phyloP scores from a whole-genome alignment of 2,113 vertebrate genomes.

The Pavo muticus region DNA sequence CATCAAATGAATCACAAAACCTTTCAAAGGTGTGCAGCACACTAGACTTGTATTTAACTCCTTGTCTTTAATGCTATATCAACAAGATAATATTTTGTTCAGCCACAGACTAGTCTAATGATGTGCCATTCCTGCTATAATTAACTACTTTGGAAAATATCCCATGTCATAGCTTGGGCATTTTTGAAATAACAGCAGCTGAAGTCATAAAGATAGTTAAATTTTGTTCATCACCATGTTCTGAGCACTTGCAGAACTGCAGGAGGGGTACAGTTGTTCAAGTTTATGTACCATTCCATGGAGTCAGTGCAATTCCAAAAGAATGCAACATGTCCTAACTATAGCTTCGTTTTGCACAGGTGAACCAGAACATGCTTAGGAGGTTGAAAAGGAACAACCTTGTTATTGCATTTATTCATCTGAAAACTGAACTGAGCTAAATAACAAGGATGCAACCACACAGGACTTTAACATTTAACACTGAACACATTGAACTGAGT shows the following conservation, averaged over 20 bases:
- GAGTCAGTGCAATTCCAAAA: background rate
- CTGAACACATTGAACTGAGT: slow-evolving; percentile 56
- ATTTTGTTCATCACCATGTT: background rate
- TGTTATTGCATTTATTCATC: slow-evolving; percentile 53
- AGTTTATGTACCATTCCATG: background rate
- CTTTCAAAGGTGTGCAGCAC: background rate
- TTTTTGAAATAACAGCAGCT: background rate
- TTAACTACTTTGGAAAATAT: background rate
- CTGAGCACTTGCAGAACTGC: background rate
- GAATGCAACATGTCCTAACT: background rate
- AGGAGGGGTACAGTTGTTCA: background rate
- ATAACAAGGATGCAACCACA: slow-evolving; percentile 46
- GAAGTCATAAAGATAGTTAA: background rate
- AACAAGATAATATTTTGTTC: background rate
- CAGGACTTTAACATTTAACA: slow-evolving; percentile 53
- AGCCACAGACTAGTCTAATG: background rate
- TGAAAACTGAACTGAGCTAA: slow-evolving; percentile 50
- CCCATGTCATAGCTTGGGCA: background rate
- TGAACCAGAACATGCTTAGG: slow-evolving; percentile 14
- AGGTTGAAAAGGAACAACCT: slow-evolving; percentile 42
- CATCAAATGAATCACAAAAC: background rate
- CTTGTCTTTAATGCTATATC: background rate
- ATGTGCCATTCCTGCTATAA: background rate
- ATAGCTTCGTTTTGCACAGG: slow-evolving; percentile 21
- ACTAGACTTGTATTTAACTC: background rate